Conservation (phyloP, 1,140 invertebrate genomes). For the Cherax destructor region DNA sequence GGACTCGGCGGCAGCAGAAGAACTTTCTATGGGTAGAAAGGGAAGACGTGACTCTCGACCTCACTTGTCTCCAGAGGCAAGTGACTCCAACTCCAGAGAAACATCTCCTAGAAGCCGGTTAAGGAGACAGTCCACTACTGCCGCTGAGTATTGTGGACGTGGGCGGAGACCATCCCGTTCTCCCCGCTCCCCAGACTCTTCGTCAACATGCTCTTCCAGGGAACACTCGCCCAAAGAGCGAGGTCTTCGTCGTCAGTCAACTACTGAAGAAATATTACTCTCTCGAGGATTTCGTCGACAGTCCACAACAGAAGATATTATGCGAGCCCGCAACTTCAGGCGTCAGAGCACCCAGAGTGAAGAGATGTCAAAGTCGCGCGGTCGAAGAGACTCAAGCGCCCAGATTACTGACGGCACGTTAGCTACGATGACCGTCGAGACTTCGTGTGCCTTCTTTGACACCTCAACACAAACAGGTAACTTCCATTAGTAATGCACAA, state of each 20-base stretch:
- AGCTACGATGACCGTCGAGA: conserved; percentile 93
- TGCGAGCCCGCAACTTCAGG: conserved; percentile 90
- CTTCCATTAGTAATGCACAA: too few relatives aligned
- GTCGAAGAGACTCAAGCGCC: conserved; percentile 88
- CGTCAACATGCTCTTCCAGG: conserved; percentile 84
- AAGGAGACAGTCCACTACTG: conserved; percentile 72
- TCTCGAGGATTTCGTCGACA: conserved; percentile 91
- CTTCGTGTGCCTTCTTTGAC: conserved; percentile 93
- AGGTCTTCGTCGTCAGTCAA: conserved; percentile 84
- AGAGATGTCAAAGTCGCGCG: conserved; percentile 80
- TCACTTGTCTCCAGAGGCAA: conserved; percentile 86
- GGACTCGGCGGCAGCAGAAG: conserved; percentile 83
- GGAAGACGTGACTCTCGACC: conserved; percentile 85
- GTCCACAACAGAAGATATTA: conserved; percentile 94
- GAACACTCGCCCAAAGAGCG: conserved; percentile 76
- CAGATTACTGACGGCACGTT: conserved; percentile 95
- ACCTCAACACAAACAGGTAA: conserved; percentile 93
- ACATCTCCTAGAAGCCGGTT: conserved; percentile 68
- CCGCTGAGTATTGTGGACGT: conserved; percentile 72
- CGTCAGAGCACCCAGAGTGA: conserved; percentile 78
- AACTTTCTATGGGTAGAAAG: conserved; percentile 74
- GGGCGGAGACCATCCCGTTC: conserved; percentile 75
- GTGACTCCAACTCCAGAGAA: conserved; percentile 76
- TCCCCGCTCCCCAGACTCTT: conserved; percentile 82
- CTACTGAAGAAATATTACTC: conserved; percentile 93